These are phyloP conservation scores for Chaetorhynchus papuensis DNA, from an alignment of 2,113 vertebrate species.

Conservation along the genomic window DNA sequence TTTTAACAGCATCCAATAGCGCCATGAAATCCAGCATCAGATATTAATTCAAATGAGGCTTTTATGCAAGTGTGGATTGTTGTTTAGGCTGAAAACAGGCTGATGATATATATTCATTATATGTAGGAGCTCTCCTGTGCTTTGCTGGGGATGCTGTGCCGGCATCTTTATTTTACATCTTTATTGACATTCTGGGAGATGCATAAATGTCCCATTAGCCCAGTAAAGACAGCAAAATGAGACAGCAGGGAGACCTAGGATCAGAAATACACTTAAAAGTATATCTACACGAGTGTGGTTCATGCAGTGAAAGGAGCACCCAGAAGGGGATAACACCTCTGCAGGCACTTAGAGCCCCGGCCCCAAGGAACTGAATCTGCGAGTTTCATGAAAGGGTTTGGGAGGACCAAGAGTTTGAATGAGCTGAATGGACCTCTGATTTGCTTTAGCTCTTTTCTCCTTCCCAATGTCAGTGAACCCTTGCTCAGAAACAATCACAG, in stretches of 20 bases:
- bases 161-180: neutral
- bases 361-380: neutral
- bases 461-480: neutral
- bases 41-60: slow-evolving; percentile 30
- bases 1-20: neutral
- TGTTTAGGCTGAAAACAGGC: slow-evolving; percentile 1
- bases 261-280: neutral
- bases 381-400: neutral
- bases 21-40: neutral
- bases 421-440: neutral
- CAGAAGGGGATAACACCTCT: neutral
- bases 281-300: neutral
- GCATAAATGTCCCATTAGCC: neutral
- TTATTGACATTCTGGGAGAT: neutral
- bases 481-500: neutral
- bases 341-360: neutral
- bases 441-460: neutral
- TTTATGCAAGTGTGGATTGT: slow-evolving; percentile 12
- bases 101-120: slow-evolving; percentile 15
- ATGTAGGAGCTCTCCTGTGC: neutral
- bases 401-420: neutral
- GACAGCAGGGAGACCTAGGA: neutral
- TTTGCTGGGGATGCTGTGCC: neutral
- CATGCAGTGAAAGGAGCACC: neutral
- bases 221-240: slow-evolving; percentile 5